Percentiles rank a stretch among this genome's conserved stretches.
These are phyloP conservation scores for Enhydra lutris DNA, from an alignment of 2,113 vertebrate species.

Conservation along the genomic window DNA sequence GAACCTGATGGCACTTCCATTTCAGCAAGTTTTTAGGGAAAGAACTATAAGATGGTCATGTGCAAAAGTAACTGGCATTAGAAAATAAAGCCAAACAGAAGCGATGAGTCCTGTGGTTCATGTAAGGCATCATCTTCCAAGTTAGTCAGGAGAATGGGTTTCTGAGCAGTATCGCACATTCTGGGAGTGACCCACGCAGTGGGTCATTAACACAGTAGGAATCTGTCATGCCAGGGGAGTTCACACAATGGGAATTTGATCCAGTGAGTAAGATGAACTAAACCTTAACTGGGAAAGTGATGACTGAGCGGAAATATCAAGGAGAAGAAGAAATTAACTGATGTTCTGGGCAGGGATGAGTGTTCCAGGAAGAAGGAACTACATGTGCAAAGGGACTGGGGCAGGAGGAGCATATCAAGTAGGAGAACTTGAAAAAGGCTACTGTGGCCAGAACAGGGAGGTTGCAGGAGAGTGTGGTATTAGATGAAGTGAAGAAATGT, in stretches of 20 bases:
- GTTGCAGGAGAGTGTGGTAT: neutral
- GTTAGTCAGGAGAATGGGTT: neutral
- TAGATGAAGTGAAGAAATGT: neutral
- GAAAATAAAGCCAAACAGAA: neutral
- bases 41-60: neutral
- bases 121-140: neutral
- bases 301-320: neutral
- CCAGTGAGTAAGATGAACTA: neutral
- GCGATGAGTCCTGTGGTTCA: neutral
- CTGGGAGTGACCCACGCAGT: neutral
- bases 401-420: neutral
- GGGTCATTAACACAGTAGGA: neutral
- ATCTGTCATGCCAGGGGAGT: neutral
- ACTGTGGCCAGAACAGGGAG: neutral
- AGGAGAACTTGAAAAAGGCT: neutral
- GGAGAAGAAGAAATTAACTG: neutral
- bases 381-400: neutral
- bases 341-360: neutral
- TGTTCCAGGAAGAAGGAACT: neutral
- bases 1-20: neutral
- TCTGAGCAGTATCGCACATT: neutral
- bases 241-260: neutral
- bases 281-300: neutral
- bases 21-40: slow-evolving; percentile 1
- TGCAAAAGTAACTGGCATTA: neutral